Conservation (phyloP, 2,797 vertebrate genomes). For the Hemitrygon akajei region DNA sequence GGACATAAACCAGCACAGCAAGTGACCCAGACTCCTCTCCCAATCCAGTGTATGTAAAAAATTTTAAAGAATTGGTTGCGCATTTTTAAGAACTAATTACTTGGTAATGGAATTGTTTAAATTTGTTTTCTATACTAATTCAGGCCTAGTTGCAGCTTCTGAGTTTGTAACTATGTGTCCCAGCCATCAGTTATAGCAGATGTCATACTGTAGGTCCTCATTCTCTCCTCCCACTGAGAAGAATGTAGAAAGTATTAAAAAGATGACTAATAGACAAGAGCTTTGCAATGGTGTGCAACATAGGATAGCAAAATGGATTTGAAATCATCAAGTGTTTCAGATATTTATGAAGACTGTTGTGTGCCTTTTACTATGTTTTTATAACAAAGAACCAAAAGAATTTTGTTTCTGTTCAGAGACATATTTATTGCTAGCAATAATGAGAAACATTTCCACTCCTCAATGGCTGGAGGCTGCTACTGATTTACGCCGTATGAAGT, state of each 20-base stretch:
- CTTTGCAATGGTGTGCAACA: background rate
- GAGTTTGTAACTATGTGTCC: background rate
- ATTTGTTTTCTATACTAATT: background rate
- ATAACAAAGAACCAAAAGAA: too few species aligned
- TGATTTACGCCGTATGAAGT: too few species aligned
- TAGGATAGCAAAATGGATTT: background rate
- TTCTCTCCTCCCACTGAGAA: background rate
- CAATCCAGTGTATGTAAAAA: constrained; percentile 35
- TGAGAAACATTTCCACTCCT: too few species aligned
- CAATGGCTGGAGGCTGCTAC: too few species aligned
- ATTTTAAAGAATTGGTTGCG: constrained; percentile 17
- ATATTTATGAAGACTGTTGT: background rate
- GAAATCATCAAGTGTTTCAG: background rate
- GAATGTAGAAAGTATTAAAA: background rate
- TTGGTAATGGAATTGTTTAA: constrained; percentile 24
- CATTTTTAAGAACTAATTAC: background rate
- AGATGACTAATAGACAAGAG: background rate
- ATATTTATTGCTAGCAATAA: too few species aligned
- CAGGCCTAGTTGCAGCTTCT: background rate
- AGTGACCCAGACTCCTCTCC: background rate
- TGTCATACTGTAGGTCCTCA: background rate
- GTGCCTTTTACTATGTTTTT: too few species aligned
- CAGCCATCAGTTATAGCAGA: background rate
- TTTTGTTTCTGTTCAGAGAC: too few species aligned
- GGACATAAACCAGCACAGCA: background rate